phyloP scores from a whole-genome alignment of 2,888 invertebrate genomes.

The Isoperla grammatica region DNA sequence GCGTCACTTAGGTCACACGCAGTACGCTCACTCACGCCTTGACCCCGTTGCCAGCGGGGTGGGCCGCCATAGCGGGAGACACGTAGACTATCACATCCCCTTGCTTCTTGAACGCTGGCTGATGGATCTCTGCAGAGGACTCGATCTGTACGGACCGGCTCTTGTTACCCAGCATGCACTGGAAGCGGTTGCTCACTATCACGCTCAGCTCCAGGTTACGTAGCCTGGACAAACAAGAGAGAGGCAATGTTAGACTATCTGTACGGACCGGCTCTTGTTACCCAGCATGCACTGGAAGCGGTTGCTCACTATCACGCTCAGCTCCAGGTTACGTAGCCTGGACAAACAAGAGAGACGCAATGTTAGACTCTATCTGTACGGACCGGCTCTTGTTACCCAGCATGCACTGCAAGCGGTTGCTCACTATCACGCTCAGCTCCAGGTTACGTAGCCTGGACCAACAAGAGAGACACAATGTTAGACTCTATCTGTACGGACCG shows the following conservation, averaged over 20 bases:
- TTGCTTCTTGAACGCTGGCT: neutral
- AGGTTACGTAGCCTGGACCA: conserved; percentile 61
- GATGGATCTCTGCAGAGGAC: conserved; percentile 37
- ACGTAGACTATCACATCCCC: neutral
- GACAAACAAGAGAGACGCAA: neutral
- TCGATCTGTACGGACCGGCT: conserved; percentile 55
- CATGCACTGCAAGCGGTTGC: conserved; percentile 68
- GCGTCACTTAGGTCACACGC: too few relatives aligned
- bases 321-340: too few relatives aligned
- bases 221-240: conserved; percentile 48
- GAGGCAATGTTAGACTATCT: neutral
- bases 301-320: too few relatives aligned
- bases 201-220: conserved; percentile 66
- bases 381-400: conserved; percentile 72
- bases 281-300: too few relatives aligned
- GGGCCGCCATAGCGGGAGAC: neutral
- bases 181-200: conserved; percentile 62
- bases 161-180: conserved; percentile 82
- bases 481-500: conserved; percentile 55
- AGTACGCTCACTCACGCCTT: conserved; percentile 8
- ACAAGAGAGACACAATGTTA: too few relatives aligned
- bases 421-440: conserved; percentile 67
- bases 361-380: conserved; percentile 38
- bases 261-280: neutral
- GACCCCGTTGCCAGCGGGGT: neutral